phyloP scores from a whole-genome alignment of 2,888 invertebrate genomes.

The Latrodectus hesperus region DNA sequence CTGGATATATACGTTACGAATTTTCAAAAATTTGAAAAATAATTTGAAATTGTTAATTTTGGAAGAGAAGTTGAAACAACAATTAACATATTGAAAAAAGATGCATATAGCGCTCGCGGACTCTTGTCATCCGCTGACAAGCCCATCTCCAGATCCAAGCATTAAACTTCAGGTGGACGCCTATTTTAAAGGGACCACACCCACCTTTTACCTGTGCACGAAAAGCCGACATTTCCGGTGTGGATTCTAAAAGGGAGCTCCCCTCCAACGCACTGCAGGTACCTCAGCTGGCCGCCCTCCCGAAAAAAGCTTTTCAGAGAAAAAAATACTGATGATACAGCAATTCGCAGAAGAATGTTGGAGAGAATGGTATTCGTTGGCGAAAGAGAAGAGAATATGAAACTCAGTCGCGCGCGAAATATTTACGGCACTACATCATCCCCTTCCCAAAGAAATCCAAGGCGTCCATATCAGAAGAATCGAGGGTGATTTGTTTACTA shows the following conservation, averaged over 20 bases:
- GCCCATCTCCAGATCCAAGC: too few relatives aligned
- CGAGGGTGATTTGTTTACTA: slow-evolving; percentile 40
- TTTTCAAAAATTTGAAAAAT: too few relatives aligned
- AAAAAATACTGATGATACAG: slow-evolving; percentile 16
- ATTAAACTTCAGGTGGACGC: too few relatives aligned
- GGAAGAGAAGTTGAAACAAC: too few relatives aligned
- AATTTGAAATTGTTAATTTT: too few relatives aligned
- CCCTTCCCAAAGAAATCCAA: slow-evolving; percentile 21
- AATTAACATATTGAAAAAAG: too few relatives aligned
- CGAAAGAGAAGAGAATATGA: not conserved
- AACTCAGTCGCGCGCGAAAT: not conserved
- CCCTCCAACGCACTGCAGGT: slow-evolving; percentile 12
- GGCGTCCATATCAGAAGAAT: slow-evolving; percentile 16
- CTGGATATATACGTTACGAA: too few relatives aligned
- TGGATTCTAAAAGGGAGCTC: slow-evolving; percentile 15
- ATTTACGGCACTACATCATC: not conserved
- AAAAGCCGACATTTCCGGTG: slow-evolving; percentile 53
- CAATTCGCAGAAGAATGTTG: slow-evolving; percentile 25
- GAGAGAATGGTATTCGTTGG: not conserved
- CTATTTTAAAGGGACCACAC: not conserved
- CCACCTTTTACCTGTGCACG: not conserved
- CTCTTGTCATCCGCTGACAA: too few relatives aligned
- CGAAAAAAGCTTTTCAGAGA: not conserved
- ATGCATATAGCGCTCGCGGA: too few relatives aligned
- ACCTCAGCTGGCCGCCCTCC: not conserved